Percentiles rank a stretch among this genome's conserved stretches.
These are phyloP conservation scores for Archaeoteleia sp. DNA, from an alignment of 2,888 invertebrate genomes.

Conservation along the genomic window DNA sequence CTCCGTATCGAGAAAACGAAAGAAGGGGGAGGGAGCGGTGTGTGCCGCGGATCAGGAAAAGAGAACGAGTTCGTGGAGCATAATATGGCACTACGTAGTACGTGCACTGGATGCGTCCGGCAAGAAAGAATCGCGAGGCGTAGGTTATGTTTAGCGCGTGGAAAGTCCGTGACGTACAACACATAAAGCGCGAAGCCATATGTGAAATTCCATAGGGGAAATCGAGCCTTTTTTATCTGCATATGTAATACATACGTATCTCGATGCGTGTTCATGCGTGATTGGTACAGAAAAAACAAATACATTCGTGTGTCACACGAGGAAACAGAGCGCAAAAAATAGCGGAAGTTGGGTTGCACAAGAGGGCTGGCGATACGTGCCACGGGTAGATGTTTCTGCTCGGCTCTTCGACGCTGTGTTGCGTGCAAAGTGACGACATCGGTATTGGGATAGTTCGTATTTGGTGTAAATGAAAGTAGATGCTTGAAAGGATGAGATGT, in stretches of 20 bases:
- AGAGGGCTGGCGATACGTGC: slow-evolving; percentile 29
- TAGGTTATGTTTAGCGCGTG: slow-evolving; percentile 38
- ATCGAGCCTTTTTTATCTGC: no score
- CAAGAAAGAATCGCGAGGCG: slow-evolving; percentile 34
- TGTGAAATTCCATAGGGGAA: slow-evolving; percentile 50
- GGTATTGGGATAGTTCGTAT: no score
- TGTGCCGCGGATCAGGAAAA: slow-evolving; percentile 23
- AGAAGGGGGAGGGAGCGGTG: slow-evolving; percentile 13
- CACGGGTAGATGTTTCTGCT: slow-evolving; percentile 34
- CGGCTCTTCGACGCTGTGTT: slow-evolving; percentile 33
- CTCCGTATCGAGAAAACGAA: slow-evolving; percentile 38
- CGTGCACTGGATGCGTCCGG: slow-evolving; percentile 26
- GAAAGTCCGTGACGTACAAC: slow-evolving; percentile 45
- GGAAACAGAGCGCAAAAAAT: slow-evolving; percentile 46
- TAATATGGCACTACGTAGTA: slow-evolving; percentile 18
- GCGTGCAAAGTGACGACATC: no score
- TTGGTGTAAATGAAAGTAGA: no score
- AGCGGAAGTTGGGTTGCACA: slow-evolving; percentile 42
- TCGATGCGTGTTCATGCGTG: slow-evolving; percentile 1
- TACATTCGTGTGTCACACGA: background rate
- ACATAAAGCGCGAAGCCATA: no score
- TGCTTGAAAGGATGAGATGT: no score
- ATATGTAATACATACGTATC: slow-evolving; percentile 3
- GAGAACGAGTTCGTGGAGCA: slow-evolving; percentile 29
- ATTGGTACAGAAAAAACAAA: background rate